Percentiles rank a stretch among this genome's conserved stretches.
phyloP scores from a whole-genome alignment of 2,113 vertebrate species.

The Corythaeola cristata region DNA sequence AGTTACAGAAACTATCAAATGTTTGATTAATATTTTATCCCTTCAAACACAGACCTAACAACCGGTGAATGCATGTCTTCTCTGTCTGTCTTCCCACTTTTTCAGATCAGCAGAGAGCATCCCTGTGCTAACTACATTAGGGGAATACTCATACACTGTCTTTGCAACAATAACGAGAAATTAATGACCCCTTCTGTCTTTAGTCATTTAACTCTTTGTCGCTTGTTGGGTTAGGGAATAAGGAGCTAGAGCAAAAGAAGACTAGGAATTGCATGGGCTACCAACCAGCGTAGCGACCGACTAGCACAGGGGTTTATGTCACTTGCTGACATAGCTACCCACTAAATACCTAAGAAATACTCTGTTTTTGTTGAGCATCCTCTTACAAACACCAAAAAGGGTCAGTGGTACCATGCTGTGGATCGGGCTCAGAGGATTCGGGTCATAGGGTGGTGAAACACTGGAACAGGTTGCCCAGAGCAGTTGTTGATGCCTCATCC shows the following conservation, averaged over 20 bases:
- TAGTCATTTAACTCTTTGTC: background rate
- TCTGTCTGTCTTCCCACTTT: background rate
- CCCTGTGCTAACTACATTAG: background rate
- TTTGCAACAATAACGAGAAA: background rate
- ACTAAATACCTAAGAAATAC: background rate
- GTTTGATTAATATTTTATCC: background rate
- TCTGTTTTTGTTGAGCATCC: background rate
- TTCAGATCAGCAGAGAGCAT: background rate
- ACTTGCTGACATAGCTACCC: background rate
- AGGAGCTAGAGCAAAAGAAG: background rate
- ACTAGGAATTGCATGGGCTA: background rate
- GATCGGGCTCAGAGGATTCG: background rate
- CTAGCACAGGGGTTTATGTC: background rate
- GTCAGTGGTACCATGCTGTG: background rate
- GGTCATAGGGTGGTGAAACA: background rate
- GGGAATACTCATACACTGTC: background rate
- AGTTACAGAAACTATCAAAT: background rate
- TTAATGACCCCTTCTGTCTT: background rate
- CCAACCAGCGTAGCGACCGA: background rate
- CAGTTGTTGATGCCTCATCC: too few relatives aligned
- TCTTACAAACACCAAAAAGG: background rate
- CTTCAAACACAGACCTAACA: background rate
- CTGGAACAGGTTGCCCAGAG: too few relatives aligned
- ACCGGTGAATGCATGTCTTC: background rate
- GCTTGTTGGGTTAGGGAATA: background rate